Evolutionary conservation across 1,140 invertebrate genomes (phyloP).

Genomic region (Pachypsylla venusta): DNA sequence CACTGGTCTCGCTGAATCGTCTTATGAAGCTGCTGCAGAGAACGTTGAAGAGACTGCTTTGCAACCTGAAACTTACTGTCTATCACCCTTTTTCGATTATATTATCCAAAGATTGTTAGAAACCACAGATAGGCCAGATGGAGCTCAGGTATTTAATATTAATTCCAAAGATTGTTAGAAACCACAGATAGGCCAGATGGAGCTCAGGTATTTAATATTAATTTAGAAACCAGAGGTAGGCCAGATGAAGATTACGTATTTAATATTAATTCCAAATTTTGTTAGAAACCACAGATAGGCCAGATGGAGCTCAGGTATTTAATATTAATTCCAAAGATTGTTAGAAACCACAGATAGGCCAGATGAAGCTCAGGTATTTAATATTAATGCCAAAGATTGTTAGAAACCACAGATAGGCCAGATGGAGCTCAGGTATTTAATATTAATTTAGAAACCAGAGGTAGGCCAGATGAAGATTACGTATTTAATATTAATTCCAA

Average conservation of each 20-base stretch:
- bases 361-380: slow-evolving; percentile 57
- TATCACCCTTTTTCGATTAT: slow-evolving; percentile 85
- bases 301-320: slow-evolving; percentile 57
- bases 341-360: slow-evolving; percentile 87
- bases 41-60: slow-evolving; percentile 43
- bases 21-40: slow-evolving; percentile 60
- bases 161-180: slow-evolving; percentile 73
- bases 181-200: slow-evolving; percentile 86
- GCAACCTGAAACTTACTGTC: slow-evolving; percentile 82
- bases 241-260: too few relatives aligned
- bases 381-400: slow-evolving; percentile 65
- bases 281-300: slow-evolving; percentile 85
- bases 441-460: too few relatives aligned
- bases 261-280: too few relatives aligned
- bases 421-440: slow-evolving; percentile 59
- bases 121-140: slow-evolving; percentile 83
- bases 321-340: too few relatives aligned
- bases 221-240: too few relatives aligned
- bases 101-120: slow-evolving; percentile 83
- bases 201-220: slow-evolving; percentile 47
- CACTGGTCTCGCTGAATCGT: slow-evolving; percentile 90
- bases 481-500: too few relatives aligned
- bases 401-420: slow-evolving; percentile 86
- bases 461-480: too few relatives aligned
- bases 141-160: slow-evolving; percentile 50